Percentiles rank a stretch among this genome's conserved stretches.
Evolutionary conservation across 2,797 vertebrate genomes (phyloP).

Genomic region (Petrocephalus schoutedeni): DNA sequence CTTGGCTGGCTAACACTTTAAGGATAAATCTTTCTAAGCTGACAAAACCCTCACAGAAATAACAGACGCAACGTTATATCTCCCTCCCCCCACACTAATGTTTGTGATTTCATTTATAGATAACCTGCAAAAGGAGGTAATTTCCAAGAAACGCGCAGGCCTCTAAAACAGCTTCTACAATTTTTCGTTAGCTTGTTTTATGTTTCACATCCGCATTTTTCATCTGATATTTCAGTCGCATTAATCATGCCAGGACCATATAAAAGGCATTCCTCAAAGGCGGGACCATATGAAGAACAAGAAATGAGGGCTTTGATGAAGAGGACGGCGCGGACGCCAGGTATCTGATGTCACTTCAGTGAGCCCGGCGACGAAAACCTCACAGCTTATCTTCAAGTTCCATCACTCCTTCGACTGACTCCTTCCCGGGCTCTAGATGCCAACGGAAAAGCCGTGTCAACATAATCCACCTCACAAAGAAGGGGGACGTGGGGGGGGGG

Average conservation of each 20-base stretch:
- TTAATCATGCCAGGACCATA: not conserved
- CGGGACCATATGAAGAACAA: not conserved
- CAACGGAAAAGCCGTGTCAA: not conserved
- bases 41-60: not conserved
- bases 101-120: not conserved
- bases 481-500: not conserved
- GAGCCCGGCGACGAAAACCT: not conserved
- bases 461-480: not conserved
- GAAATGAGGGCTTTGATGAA: not conserved
- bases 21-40: not conserved
- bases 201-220: not conserved
- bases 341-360: not conserved
- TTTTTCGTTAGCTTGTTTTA: not conserved
- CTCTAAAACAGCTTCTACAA: not conserved
- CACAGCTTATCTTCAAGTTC: not conserved
- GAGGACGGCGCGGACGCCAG: not conserved
- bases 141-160: not conserved
- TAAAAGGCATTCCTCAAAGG: slow-evolving; percentile 3
- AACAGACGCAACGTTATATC: not conserved
- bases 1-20: not conserved
- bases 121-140: not conserved
- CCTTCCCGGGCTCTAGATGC: not conserved
- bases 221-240: not conserved
- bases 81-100: not conserved
- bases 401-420: not conserved